Evolutionary conservation across 2,797 vertebrate species (phyloP).

Genomic region (Aphelocoma californica): DNA sequence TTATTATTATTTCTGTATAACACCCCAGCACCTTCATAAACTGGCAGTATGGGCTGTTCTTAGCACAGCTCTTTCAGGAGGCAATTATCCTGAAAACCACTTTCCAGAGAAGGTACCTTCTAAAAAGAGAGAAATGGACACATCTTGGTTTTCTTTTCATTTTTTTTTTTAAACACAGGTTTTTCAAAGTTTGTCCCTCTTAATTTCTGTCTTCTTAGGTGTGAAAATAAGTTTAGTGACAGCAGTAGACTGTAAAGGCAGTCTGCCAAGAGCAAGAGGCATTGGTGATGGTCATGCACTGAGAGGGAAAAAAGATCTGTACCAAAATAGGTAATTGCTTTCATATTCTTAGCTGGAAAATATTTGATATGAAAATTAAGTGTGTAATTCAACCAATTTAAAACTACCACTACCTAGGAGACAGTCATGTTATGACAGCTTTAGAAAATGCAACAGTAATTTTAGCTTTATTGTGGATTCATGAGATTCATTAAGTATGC

Average conservation of each 20-base stretch:
- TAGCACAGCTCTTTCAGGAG: background rate
- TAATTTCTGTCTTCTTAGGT: background rate
- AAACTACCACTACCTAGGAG: slow-evolving; percentile 28
- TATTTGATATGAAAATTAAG: slow-evolving; percentile 53
- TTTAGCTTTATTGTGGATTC: slow-evolving; percentile 47
- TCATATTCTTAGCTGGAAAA: slow-evolving; percentile 39
- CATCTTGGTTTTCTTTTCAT: background rate
- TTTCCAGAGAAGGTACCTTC: background rate
- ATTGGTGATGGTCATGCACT: background rate
- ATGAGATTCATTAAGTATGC: slow-evolving; percentile 34
- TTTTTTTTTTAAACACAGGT: background rate
- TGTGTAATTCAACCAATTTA: slow-evolving; percentile 42
- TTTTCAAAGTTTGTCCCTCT: background rate
- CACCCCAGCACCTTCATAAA: background rate
- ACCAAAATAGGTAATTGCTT: slow-evolving; percentile 25
- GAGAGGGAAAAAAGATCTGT: background rate
- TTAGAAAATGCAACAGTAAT: slow-evolving; percentile 54
- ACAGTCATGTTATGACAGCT: slow-evolving; percentile 50
- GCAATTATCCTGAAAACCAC: background rate
- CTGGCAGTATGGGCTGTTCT: background rate
- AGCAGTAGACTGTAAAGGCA: background rate
- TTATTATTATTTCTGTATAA: background rate
- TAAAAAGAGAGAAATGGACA: background rate
- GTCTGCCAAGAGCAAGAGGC: background rate
- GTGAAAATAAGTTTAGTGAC: background rate